Evolutionary conservation across 2,888 invertebrate species (phyloP).

Genomic region (Taphrorychus bicolor): DNA sequence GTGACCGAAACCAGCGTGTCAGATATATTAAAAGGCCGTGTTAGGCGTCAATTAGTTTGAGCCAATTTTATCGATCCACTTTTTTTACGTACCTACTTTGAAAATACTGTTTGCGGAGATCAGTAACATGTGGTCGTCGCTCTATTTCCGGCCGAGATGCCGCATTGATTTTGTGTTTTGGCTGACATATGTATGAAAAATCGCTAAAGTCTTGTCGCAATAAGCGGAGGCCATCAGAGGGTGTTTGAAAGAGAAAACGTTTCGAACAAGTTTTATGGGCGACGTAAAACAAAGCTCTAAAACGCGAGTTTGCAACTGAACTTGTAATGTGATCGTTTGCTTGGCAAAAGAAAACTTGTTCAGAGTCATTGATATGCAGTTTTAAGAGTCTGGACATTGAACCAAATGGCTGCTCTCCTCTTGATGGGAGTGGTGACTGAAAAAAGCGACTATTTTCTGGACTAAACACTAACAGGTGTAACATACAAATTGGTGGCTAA

Average conservation of each 20-base stretch:
- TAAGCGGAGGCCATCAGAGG: not conserved
- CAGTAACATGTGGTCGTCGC: conserved; percentile 17
- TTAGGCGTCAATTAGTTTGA: not conserved
- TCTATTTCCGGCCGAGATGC: conserved; percentile 15
- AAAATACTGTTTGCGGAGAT: conserved; percentile 7
- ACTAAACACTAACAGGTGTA: too few relatives aligned
- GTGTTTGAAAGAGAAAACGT: not conserved
- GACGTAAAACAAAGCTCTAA: not conserved
- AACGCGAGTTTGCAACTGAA: too few relatives aligned
- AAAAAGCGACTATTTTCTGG: too few relatives aligned
- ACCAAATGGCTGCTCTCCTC: too few relatives aligned
- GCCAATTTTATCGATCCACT: too few relatives aligned
- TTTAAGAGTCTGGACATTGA: too few relatives aligned
- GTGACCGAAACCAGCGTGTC: not conserved
- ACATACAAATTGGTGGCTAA: too few relatives aligned
- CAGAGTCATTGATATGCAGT: too few relatives aligned
- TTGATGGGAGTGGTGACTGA: too few relatives aligned
- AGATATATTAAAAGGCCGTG: not conserved
- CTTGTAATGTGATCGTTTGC: too few relatives aligned
- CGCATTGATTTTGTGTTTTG: conserved; percentile 21
- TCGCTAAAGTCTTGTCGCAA: not conserved
- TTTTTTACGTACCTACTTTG: conserved; percentile 2
- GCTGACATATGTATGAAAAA: not conserved
- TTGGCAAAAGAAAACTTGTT: too few relatives aligned
- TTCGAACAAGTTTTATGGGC: not conserved